Base-by-base conservation (phyloP, 64 coral and sea anemone genomes). In the Pachyseris speciosa region DNA sequence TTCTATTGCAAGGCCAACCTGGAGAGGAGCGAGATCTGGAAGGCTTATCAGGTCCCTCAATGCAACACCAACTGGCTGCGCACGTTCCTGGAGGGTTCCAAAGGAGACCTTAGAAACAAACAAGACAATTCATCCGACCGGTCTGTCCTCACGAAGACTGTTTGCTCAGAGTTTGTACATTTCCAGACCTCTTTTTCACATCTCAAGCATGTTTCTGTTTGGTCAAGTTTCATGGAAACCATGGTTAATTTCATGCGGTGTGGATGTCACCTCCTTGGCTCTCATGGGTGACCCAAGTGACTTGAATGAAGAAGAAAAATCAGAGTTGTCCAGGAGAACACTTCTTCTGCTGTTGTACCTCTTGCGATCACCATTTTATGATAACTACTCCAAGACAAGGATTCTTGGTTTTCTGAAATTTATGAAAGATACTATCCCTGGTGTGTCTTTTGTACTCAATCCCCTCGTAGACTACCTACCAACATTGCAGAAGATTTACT, bases 401-500 rank as follows among this genome's bases (percentile, higher is more conserved):
- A 90, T 99, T 69, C 88, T 99, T 26, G 53, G 51, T 42, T 77
- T 90, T 24, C 47, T 99, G 5, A 91, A 83, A 33, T 95, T 85
- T 25, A 59, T 99, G 24, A 90, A 68, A 16, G 51, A 78, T 17
- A 93, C 77, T 34, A 45, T 99, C 58, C 97, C 97, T 45, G 89
- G 94, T 4, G 22, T 80, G 29, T 95, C 97, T 1, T 34, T 99
- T 24, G 38, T 95, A 16, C 63, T 99, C 5, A 80, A n/a, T 31
- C 97, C 97, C 63, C 55, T 99, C 9, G 22, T 99, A 28, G 97
- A 99, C 15, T 99, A 99, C 67, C 75, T 99, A 32, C 97, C 97
- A 87, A 89, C 94, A 17, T 99, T 94, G 97, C 97, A 99, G 70
- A 99, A 89, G 80, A 99, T 92, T 40, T 99, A 99, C 83, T 99